A percentile compares a stretch with the other conserved stretches of the same genome.
These are phyloP conservation scores for Hetaerina titia DNA, from an alignment of 2,888 invertebrate genomes.

Conservation along the genomic window DNA sequence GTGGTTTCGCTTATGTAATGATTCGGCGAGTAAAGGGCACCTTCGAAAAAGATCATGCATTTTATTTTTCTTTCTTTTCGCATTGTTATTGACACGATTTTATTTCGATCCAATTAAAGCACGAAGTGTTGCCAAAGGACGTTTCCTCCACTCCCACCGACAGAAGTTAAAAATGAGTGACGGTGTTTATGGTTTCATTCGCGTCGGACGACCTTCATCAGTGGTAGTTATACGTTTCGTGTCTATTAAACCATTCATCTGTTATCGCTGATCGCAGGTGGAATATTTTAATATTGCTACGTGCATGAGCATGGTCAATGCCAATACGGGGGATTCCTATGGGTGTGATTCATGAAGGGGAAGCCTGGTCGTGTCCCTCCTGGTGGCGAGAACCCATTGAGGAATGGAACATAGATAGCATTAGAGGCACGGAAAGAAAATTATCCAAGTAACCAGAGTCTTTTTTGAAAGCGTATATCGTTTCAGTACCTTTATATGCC, in stretches of 20 bases:
- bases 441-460: too few species aligned
- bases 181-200: not conserved
- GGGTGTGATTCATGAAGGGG: not conserved
- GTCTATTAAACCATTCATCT: conserved; percentile 22
- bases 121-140: not conserved
- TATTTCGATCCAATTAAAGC: conserved; percentile 1
- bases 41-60: not conserved
- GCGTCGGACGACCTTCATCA: not conserved
- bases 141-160: not conserved
- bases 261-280: conserved; percentile 1
- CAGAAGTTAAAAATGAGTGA: not conserved
- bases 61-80: not conserved
- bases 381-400: too few species aligned
- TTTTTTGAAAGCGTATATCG: too few species aligned
- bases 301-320: not conserved
- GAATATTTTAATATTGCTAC: conserved; percentile 5
- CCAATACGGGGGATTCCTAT: not conserved
- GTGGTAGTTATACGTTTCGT: not conserved
- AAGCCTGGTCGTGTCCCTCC: not conserved
- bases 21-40: not conserved
- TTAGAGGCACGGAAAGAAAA: too few species aligned
- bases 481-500: too few species aligned
- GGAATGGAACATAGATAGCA: too few species aligned
- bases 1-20: not conserved
- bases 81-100: not conserved